Evolutionary conservation across 2,113 vertebrate genomes (phyloP), one percentile per base, ranked within the genome.

Genomic region (Gavialis gangeticus): DNA sequence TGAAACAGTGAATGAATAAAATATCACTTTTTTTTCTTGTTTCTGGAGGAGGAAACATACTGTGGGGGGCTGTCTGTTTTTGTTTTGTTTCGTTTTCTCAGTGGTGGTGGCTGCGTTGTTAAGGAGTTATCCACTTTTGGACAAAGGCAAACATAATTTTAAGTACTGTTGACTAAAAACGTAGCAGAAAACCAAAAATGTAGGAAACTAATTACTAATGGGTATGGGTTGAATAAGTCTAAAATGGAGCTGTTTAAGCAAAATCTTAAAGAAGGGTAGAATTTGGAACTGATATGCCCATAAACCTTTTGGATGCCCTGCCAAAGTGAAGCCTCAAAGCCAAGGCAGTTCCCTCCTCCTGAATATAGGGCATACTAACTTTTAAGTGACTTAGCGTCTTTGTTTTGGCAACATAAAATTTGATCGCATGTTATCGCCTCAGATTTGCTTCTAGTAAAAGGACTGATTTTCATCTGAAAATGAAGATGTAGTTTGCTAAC

Each of bases 231-330:
- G 58, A n/a, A 79, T 46, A 56, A 76, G 37, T 54, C 79, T 89
- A 90, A 69, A 63, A 64, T 77, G 66, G 90, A 77, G 95, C 90
- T 96, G 95, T 93, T 94, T 95, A 90, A 93, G 92, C 85, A 87
- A 94, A 95, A 89, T 82, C n/a, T 12, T 89, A 91, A 79, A 85
- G 37, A 85, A 87, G 89, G 66, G 46, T 90, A 96, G 66, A 93
- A 95, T 92, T 71, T 0, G 4, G 84, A 91, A 82, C 80, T 92
- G 66, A 58, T 60, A 89, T 75, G 66, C 89, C 87, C 69, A 89
- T 82, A 91, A 95, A 89, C 84, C 46, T 28, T 75, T 94, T 84
- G 34, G 83, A 2, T 60, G 25, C 1, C 1, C 54, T 88, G 80
- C 80, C 58, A 89, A 80, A 87, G 87, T 3, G 76, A 76, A 75